Evolutionary conservation across 2,113 vertebrate species (phyloP), one percentile per base, ranked within the genome.

Genomic region (Megaceryle maxima): DNA sequence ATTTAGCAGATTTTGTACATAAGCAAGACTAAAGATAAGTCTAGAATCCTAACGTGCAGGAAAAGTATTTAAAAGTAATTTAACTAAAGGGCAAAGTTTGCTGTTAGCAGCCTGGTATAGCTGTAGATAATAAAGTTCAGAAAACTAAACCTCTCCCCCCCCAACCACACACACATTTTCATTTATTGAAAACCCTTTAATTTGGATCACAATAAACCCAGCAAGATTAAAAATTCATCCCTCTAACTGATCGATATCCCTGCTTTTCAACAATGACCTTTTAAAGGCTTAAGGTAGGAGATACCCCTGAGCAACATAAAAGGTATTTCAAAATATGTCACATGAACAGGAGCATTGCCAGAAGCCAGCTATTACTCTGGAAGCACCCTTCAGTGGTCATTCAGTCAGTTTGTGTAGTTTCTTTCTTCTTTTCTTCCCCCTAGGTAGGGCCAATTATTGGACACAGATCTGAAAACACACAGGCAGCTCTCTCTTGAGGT

Each of bases 391-490:
- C 84, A 74, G 51, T 57, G 35, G 78, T 94, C 79, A 79, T 83
- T 80, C 81, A 92, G 44, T 57, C 4, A 0, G 41, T 89, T 72
- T 94, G 88, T 92, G 51, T 48, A 59, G 16, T 74, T 92, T 73
- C 51, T 62, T 86, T 83, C 41, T 94, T 92, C 76, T 96, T 91
- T 95, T 82, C 81, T 86, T 87, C 83, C 88, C 92, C 33, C 33
- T 73, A 92, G 82, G 88, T 95, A 94, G 83, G 81, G 63, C 64
- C 88, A 91, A 72, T 96, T 96, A 95, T 75, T 96, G 93, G 93
- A 90, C 86, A 77, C 41, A 91, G 88, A 95, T 97, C 97, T 96
- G 81, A 96, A 96, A 94, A 90, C 59, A 89, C 68, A 72, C 53
- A 84, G 73, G 53, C 78, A 92, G 75, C 48, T 79, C 80, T 55